These are phyloP conservation scores for Morelia viridis DNA, from an alignment of 2,797 vertebrate genomes.

Conservation along the genomic window DNA sequence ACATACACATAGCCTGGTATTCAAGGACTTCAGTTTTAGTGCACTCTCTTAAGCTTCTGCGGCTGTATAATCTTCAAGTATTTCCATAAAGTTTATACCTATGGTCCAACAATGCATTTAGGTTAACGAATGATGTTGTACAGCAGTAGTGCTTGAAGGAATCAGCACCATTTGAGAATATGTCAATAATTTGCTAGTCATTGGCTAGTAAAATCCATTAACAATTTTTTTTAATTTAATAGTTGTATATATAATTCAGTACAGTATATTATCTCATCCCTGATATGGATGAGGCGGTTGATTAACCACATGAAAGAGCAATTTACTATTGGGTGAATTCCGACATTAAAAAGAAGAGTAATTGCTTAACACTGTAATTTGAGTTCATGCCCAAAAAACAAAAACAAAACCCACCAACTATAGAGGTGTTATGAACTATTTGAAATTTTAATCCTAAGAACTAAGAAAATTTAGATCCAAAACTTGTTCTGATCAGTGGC, in stretches of 20 bases:
- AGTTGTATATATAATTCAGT: neutral
- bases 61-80: neutral
- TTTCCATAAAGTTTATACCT: slow-evolving; percentile 1
- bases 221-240: neutral
- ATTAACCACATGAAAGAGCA: neutral
- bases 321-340: neutral
- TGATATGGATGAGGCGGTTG: neutral
- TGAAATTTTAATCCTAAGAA: neutral
- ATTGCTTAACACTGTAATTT: neutral
- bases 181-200: neutral
- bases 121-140: neutral
- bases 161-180: slow-evolving; percentile 10
- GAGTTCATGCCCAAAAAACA: neutral
- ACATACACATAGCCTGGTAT: neutral
- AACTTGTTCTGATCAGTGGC: neutral
- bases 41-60: neutral
- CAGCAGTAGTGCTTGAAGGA: neutral
- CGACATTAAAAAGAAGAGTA: neutral
- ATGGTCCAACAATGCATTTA: neutral
- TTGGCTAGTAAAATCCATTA: neutral
- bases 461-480: neutral
- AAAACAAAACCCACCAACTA: neutral
- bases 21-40: neutral
- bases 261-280: neutral
- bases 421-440: neutral